These are phyloP conservation scores for Crotalus tigris DNA, from an alignment of 2,113 vertebrate species.

Conservation along the genomic window DNA sequence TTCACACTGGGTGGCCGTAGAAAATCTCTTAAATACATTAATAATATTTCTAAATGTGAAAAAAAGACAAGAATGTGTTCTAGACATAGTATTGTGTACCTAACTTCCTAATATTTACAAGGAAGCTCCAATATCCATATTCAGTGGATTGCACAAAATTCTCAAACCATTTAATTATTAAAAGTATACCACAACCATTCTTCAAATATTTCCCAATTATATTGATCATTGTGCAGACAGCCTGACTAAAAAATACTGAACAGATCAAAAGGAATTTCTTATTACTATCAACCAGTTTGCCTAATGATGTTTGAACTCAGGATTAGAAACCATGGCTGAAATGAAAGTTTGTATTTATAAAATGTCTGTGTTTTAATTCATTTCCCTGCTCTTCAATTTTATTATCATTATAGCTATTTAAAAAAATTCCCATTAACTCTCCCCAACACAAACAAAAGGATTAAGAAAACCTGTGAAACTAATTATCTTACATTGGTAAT, in stretches of 20 bases:
- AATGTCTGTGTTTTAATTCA: neutral
- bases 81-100: neutral
- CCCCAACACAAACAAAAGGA: neutral
- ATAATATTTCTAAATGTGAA: neutral
- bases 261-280: neutral
- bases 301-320: neutral
- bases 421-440: neutral
- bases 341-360: neutral
- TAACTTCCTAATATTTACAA: neutral
- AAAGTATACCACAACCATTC: neutral
- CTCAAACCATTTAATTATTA: neutral
- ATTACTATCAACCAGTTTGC: neutral
- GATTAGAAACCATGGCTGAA: neutral
- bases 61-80: neutral
- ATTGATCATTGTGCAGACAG: neutral
- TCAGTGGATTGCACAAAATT: neutral
- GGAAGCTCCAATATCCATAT: neutral
- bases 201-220: neutral
- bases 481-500: neutral
- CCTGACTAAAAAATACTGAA: neutral
- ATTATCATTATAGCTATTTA: neutral
- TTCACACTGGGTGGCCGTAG: neutral
- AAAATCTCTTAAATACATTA: neutral
- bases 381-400: neutral
- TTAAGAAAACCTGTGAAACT: neutral